These are phyloP conservation scores for Symphodus melops DNA, from an alignment of 2,113 vertebrate genomes.

Conservation along the genomic window DNA sequence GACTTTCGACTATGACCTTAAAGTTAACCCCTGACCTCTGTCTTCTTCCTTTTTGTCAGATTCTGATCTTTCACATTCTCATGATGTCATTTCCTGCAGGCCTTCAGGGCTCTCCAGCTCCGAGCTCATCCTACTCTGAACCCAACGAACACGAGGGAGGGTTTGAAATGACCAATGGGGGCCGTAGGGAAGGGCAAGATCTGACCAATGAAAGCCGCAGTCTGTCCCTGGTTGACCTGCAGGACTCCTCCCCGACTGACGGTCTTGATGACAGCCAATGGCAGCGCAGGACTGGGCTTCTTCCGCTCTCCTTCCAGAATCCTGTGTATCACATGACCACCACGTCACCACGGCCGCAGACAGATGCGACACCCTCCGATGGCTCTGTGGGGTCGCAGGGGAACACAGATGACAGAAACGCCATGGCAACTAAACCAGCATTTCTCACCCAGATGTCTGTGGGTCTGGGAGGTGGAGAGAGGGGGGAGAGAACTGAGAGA, in stretches of 20 bases:
- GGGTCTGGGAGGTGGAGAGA: conserved; percentile 54
- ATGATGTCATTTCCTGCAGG: conserved; percentile 53
- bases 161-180: conserved; percentile 68
- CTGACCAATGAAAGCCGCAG: conserved; percentile 95
- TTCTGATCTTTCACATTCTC: not conserved
- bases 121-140: conserved; percentile 97
- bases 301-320: conserved; percentile 97
- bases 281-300: conserved; percentile 87
- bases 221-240: conserved; percentile 96
- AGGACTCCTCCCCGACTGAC: conserved; percentile 87
- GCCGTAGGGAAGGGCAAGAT: conserved; percentile 69
- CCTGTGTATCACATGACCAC: conserved; percentile 98
- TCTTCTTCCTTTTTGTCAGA: conserved; percentile 7
- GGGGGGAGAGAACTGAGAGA: conserved; percentile 51
- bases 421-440: conserved; percentile 82
- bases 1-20: conserved; percentile 28
- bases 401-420: conserved; percentile 86
- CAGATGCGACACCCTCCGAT: conserved; percentile 82
- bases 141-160: conserved; percentile 90
- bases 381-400: conserved; percentile 93
- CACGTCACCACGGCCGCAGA: conserved; percentile 86
- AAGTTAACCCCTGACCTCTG: not conserved
- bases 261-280: conserved; percentile 85
- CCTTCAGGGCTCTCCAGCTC: conserved; percentile 87
- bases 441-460: conserved; percentile 84